These are phyloP conservation scores for Leptocoma aspasia DNA, from an alignment of 2,113 vertebrate genomes.

Conservation along the genomic window DNA sequence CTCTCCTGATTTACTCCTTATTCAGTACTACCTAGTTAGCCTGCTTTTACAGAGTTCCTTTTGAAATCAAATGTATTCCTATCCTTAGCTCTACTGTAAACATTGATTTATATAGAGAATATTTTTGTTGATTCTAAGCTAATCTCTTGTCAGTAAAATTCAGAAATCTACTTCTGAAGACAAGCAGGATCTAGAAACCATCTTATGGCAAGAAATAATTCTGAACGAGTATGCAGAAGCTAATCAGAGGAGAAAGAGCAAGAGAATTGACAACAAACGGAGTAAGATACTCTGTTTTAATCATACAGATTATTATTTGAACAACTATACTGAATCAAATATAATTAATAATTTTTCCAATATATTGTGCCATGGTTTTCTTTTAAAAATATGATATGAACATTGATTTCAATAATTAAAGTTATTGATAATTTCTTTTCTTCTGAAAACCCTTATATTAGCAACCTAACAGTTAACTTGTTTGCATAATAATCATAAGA, in stretches of 20 bases:
- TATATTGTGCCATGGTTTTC: neutral
- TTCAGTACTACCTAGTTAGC: neutral
- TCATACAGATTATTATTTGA: neutral
- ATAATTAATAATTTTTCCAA: neutral
- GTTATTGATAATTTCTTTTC: neutral
- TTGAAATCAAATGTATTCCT: neutral
- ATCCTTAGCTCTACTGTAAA: neutral
- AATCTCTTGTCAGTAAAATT: constrained; percentile 29
- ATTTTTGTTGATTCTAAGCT: constrained; percentile 17
- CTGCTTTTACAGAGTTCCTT: neutral
- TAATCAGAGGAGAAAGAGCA: constrained; percentile 35
- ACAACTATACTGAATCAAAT: neutral
- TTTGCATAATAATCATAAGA: neutral
- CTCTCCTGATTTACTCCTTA: neutral
- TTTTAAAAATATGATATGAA: neutral
- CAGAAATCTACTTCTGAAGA: constrained; percentile 18
- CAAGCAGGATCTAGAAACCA: neutral
- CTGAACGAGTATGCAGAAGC: neutral
- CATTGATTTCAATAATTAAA: neutral
- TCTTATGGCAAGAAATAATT: neutral
- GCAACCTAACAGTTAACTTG: neutral
- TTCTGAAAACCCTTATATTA: neutral
- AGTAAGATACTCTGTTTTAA: constrained; percentile 51
- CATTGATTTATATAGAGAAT: neutral
- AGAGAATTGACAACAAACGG: constrained; percentile 10